Evolutionary conservation across 2,113 vertebrate species (phyloP), one percentile per base, ranked within the genome.

Genomic region (Macrotis lagotis): DNA sequence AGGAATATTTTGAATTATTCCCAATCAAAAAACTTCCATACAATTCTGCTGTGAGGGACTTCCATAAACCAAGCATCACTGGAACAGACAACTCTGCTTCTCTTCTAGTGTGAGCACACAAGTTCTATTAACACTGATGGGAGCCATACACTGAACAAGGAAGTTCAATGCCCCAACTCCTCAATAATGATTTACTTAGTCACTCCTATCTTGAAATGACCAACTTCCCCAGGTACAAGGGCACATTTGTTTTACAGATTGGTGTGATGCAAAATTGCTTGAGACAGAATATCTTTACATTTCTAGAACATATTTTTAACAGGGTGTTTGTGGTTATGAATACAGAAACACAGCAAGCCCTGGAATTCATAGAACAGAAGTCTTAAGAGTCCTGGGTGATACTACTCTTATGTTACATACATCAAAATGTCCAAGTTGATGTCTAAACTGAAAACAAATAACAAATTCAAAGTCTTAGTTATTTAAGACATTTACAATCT

Each of bases 231-330:
- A 90, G 52, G 48, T 51, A 97, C 96, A 97, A 97, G 94, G 66
- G 92, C 90, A 91, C 91, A 53, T 94, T 97, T 97, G 96, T 97
- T 96, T 96, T 96, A 51, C 53, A 92, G 55, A 92, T 90, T 91
- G 48, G 74, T 92, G 44, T 95, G 88, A 95, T 95, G 96, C 91
- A 55, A 96, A 97, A 95, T 96, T 97, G 16, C 92, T 97, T 93
- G 93, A 92, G 51, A 91, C 48, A 95, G 94, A 0, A 97, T 96
- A 92, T 94, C 94, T 90, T 97, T 95, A 92, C 95, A 95, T 95
- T 96, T 95, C 95, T 95, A 88, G 89, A 59, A 95, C 31, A 51
- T 59, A 95, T 92, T 96, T 97, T 98, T 96, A 96, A 97, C 88
- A 97, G 97, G 93, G 88, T 89, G 51, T 24, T 95, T 93, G 51